Percentiles rank a stretch among this genome's conserved stretches.
Conservation (phyloP, 2,888 invertebrate genomes). For the Melinaea marsaeus region DNA sequence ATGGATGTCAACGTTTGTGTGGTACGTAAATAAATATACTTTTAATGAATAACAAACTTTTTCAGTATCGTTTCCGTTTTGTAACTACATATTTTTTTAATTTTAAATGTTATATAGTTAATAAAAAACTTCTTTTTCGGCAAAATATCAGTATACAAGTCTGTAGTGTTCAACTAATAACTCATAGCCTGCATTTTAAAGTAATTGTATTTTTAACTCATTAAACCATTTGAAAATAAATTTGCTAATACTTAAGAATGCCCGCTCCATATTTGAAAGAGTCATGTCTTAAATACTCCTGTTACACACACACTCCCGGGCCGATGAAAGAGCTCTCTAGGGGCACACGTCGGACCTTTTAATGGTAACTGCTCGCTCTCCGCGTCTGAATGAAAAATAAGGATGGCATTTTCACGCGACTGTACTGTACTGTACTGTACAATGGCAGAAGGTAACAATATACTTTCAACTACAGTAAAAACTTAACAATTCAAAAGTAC, state of each 20-base stretch:
- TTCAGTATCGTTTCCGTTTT: too few relatives aligned
- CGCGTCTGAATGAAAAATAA: conserved; percentile 59
- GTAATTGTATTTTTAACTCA: not conserved
- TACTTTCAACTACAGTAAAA: conserved; percentile 26
- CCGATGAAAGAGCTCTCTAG: conserved; percentile 62
- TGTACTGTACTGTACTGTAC: conserved; percentile 14
- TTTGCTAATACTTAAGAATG: not conserved
- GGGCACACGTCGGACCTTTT: conserved; percentile 66
- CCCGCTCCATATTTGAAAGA: conserved; percentile 19
- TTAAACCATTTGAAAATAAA: not conserved
- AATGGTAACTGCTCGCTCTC: conserved; percentile 59
- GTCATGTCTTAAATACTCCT: conserved; percentile 24
- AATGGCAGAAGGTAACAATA: conserved; percentile 31
- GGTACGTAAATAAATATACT: too few relatives aligned
- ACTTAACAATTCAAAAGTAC: not conserved
- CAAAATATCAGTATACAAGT: too few relatives aligned
- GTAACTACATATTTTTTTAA: too few relatives aligned
- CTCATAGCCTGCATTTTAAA: too few relatives aligned
- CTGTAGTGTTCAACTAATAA: too few relatives aligned
- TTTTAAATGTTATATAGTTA: too few relatives aligned
- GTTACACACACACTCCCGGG: conserved; percentile 43
- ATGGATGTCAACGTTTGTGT: too few relatives aligned
- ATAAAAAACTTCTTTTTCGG: too few relatives aligned
- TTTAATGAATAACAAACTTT: too few relatives aligned
- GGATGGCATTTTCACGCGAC: conserved; percentile 38